These are phyloP conservation scores for Onychorhynchus coronatus DNA, from an alignment of 2,113 vertebrate genomes.

Conservation along the genomic window DNA sequence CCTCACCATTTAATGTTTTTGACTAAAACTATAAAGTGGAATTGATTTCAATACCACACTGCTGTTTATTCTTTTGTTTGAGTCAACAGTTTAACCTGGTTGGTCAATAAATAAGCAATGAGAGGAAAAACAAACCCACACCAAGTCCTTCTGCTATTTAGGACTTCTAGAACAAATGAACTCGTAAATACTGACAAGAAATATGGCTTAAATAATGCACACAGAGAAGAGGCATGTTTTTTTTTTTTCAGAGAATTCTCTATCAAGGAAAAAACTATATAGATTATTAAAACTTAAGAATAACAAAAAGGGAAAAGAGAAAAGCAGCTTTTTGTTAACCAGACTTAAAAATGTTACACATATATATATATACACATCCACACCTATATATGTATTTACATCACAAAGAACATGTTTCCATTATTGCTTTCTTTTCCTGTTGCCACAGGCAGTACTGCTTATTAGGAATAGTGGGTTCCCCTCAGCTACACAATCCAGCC, in stretches of 20 bases:
- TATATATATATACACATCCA: neutral
- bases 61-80: neutral
- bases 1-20: neutral
- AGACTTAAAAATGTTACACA: neutral
- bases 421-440: neutral
- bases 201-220: neutral
- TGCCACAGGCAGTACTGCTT: neutral
- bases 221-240: neutral
- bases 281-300: neutral
- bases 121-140: neutral
- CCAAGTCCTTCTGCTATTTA: neutral
- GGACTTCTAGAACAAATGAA: neutral
- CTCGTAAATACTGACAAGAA: neutral
- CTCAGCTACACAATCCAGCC: neutral
- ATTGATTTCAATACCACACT: neutral
- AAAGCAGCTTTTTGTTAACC: neutral
- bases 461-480: neutral
- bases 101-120: neutral
- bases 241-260: neutral
- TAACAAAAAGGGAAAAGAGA: neutral
- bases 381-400: neutral
- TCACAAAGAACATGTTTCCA: neutral
- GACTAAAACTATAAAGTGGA: neutral
- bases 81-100: neutral
- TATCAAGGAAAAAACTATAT: neutral